Evolutionary conservation across 2,797 vertebrate genomes (phyloP), one percentile per base, ranked within the genome.

Genomic region (Pseudochirops corinnae): DNA sequence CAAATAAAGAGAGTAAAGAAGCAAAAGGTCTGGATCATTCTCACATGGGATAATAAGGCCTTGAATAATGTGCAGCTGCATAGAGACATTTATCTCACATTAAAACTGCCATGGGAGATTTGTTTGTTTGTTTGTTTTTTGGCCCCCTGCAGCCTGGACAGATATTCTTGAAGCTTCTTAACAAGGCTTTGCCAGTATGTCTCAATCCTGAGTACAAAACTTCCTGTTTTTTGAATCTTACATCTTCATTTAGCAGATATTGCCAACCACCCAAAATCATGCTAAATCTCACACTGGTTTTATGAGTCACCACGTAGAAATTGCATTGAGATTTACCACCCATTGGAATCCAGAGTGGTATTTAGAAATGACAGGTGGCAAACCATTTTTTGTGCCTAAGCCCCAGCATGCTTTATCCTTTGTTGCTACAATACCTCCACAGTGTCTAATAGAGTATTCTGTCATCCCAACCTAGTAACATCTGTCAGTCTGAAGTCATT

Each of bases 171-270:
- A 90, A 82, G 90, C 93, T 62, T 94, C 74, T 58, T 29, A 90
- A 55, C 91, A 58, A 52, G 13, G 31, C 28, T 55, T 55, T 93
- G 56, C 92, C 95, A 62, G 33, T 53, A 53, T 56, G 50, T 62
- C 93, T 91, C 55, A 67, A 95, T 92, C 87, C n/a, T 46, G 56
- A 28, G n/a, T 74, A 14, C 60, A 56, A 90, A 95, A 60, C 7
- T 53, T 82, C n/a, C 50, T 93, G 28, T 56, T 53, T 74, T 92
- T 60, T 92, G 9, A 0, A 46, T n/a, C 91, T 56, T 1, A 90
- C 1, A 2, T 94, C 74, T 91, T 91, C 10, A 57, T 21, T 52
- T 1, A 58, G 57, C 52, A 74, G 52, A 24, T 90, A 50, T 2
- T 4, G 55, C 56, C 29, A 91, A 11, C 33, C 74, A 82, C 90